A percentile compares a stretch with the other conserved stretches of the same genome.
phyloP scores from a whole-genome alignment of 92 coral and sea anemone species.

The Desmophyllum pertusum region DNA sequence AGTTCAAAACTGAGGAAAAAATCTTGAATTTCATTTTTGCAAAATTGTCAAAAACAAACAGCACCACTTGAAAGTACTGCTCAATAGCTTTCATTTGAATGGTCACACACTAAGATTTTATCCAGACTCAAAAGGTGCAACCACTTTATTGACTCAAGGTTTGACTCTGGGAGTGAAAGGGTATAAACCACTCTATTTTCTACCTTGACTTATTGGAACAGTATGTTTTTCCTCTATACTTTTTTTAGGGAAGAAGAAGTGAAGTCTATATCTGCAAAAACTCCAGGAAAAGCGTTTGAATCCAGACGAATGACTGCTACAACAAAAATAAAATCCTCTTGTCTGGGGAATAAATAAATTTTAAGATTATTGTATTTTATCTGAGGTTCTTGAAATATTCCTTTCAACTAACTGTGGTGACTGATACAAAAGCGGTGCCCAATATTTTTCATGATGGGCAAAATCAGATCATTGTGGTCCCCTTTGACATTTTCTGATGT shows the following conservation, averaged over 20 bases:
- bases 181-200: background rate
- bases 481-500: background rate
- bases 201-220: background rate
- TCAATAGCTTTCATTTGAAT: no score
- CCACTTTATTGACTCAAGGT: no score
- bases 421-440: background rate
- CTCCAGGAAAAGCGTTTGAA: conserved; percentile 54
- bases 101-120: no score
- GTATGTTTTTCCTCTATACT: background rate
- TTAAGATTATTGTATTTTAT: background rate
- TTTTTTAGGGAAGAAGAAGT: conserved; percentile 35
- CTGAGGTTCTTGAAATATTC: background rate
- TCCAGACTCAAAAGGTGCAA: no score
- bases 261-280: conserved; percentile 41
- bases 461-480: background rate
- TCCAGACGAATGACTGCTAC: conserved; percentile 31
- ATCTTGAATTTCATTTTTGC: background rate
- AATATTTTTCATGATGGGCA: background rate
- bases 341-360: background rate
- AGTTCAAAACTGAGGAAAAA: no score
- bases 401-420: background rate
- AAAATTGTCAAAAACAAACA: no score
- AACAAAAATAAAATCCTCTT: background rate
- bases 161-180: no score
- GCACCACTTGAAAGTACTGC: no score